phyloP scores from a whole-genome alignment of 2,797 vertebrate genomes.

The Cynodonichthys magdalenae region DNA sequence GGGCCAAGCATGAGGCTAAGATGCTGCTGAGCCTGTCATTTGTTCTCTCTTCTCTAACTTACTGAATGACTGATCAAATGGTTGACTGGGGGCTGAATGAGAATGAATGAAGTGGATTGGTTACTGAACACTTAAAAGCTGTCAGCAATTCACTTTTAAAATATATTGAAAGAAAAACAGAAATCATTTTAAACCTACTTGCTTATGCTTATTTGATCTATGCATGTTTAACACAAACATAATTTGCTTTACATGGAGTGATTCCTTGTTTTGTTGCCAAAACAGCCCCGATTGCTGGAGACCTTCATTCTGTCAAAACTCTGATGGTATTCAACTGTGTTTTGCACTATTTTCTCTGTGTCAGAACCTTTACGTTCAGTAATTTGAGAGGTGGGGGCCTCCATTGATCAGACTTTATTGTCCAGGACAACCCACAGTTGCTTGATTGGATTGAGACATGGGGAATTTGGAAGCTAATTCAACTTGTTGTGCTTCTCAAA shows the following conservation, averaged over 20 bases:
- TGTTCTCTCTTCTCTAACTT: slow-evolving; percentile 33
- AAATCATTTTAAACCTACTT: not conserved
- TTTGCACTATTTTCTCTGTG: not conserved
- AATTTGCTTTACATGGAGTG: no score
- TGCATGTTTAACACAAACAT: not conserved
- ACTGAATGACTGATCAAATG: slow-evolving; percentile 47
- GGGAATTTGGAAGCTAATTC: slow-evolving; percentile 1
- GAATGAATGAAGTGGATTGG: slow-evolving; percentile 22
- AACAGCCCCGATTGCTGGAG: not conserved
- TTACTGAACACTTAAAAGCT: slow-evolving; percentile 21
- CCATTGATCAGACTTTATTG: not conserved
- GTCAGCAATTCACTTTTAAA: not conserved
- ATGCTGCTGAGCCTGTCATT: slow-evolving; percentile 47
- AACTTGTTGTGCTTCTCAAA: not conserved
- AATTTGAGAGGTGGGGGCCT: not conserved
- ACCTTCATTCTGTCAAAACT: not conserved
- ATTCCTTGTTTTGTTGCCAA: not conserved
- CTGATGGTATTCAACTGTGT: not conserved
- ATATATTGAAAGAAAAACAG: not conserved
- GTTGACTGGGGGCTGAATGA: slow-evolving; percentile 28
- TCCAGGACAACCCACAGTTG: not conserved
- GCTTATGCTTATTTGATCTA: not conserved
- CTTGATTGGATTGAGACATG: not conserved
- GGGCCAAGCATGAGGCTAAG: slow-evolving; percentile 40
- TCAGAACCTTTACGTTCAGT: not conserved